Conservation (phyloP, 2,888 invertebrate genomes). For the Mantis religiosa region DNA sequence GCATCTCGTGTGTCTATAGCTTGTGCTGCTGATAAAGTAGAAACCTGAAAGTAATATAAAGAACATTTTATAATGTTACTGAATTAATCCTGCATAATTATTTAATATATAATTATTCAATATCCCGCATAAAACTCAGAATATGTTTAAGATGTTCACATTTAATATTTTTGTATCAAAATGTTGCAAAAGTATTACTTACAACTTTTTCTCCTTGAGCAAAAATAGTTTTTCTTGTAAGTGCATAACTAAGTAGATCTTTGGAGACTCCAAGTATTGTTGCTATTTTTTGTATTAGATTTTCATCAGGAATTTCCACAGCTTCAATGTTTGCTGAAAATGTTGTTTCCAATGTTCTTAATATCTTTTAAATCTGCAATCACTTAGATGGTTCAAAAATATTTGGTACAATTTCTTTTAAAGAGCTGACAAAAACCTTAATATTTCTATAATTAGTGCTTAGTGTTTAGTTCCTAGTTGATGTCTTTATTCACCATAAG, state of each 20-base stretch:
- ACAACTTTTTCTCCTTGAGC: conserved; percentile 78
- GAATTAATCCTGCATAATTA: no score
- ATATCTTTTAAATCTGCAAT: no score
- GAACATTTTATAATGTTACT: neutral
- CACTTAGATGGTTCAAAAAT: no score
- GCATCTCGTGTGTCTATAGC: conserved; percentile 86
- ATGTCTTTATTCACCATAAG: no score
- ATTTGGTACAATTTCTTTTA: no score
- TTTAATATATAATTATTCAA: no score
- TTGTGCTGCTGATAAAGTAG: conserved; percentile 67
- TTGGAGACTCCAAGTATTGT: conserved; percentile 67
- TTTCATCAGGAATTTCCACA: conserved; percentile 72
- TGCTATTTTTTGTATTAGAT: conserved; percentile 66
- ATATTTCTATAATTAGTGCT: no score
- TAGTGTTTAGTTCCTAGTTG: no score
- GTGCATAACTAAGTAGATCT: conserved; percentile 66
- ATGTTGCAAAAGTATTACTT: conserved; percentile 23
- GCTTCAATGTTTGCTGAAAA: conserved; percentile 74
- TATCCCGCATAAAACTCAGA: neutral
- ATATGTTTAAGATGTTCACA: neutral
- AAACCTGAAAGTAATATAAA: conserved; percentile 40
- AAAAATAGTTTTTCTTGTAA: conserved; percentile 83
- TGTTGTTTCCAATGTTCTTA: no score
- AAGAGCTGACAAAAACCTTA: no score
- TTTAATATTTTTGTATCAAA: neutral